Conservation (phyloP, 2,888 invertebrate species). For the Stictocephala bisonia region DNA sequence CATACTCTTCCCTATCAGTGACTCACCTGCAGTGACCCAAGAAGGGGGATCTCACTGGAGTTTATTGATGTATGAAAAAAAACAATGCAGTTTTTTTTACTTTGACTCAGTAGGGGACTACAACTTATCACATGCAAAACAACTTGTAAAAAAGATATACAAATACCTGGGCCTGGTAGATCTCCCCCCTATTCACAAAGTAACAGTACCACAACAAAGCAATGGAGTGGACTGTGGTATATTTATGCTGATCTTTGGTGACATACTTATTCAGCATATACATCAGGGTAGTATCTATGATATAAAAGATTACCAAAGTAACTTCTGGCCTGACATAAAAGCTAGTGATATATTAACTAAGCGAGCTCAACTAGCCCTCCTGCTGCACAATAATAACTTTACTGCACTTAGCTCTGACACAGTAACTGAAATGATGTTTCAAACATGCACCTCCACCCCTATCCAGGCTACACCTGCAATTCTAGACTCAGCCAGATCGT, state of each 20-base stretch:
- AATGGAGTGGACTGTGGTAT: slow-evolving; percentile 4
- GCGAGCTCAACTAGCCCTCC: slow-evolving; percentile 4
- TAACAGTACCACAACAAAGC: neutral
- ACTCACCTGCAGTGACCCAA: neutral
- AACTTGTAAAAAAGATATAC: neutral
- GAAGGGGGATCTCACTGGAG: slow-evolving; percentile 12
- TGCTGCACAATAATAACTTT: neutral
- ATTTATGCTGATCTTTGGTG: neutral
- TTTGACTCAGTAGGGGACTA: neutral
- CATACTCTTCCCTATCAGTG: neutral
- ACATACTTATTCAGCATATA: slow-evolving; percentile 12
- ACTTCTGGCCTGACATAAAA: neutral
- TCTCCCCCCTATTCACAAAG: neutral
- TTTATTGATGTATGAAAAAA: neutral
- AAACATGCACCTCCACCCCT: too few species aligned
- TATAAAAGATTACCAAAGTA: neutral
- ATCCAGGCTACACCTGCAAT: too few species aligned
- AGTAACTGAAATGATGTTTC: neutral
- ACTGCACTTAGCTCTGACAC: slow-evolving; percentile 2
- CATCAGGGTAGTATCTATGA: neutral
- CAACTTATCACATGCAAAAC: neutral
- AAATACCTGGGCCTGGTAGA: neutral
- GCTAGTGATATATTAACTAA: slow-evolving; percentile 7
- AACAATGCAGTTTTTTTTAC: neutral
- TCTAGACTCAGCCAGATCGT: too few species aligned